Evolutionary conservation across 2,797 vertebrate species (phyloP), one percentile per base, ranked within the genome.

Genomic region (Tauraco hartlaubi): DNA sequence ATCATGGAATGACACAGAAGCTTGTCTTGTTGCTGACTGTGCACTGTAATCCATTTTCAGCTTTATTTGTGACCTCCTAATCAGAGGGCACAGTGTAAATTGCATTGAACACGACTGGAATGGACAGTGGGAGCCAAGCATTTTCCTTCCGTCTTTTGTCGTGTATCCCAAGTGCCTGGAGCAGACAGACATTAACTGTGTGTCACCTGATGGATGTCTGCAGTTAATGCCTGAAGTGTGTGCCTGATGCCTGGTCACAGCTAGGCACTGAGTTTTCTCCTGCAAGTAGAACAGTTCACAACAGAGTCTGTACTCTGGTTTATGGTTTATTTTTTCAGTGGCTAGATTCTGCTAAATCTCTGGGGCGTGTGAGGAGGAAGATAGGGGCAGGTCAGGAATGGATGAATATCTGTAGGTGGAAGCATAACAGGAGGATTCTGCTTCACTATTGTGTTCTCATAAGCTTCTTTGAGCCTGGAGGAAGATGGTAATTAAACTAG

Each of bases 401-500:
- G 90, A 33, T 92, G 85, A 22, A 33, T 86, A 87, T 59, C 92
- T 85, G 83, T 71, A 67, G 93, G 91, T 92, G 77, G 88, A 62
- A 61, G 71, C 22, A 5, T 19, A 56, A 66, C 81, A 76, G 71
- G 85, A 82, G 64, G 87, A n/a, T 67, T 91, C 63, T 85, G 69
- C 66, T 48, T 81, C 26, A 0, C 66, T 85, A 35, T 75, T 94
- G 76, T 85, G 11, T 68, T 93, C 68, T 68, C 80, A 31, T 97
- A 94, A 98, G 95, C 96, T 76, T 21, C 96, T 97, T 85, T 94
- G 76, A 73, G 82, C 83, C 28, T 56, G 49, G 69, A 88, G 88
- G 39, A 80, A 88, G 91, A 92, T 37, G 22, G 33, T 97, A 89
- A 97, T 88, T 97, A 81, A 92, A 80, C 39, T 9, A 15, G 96